Evolutionary conservation across 2,113 vertebrate species (phyloP).

Genomic region (Callithrix jacchus): DNA sequence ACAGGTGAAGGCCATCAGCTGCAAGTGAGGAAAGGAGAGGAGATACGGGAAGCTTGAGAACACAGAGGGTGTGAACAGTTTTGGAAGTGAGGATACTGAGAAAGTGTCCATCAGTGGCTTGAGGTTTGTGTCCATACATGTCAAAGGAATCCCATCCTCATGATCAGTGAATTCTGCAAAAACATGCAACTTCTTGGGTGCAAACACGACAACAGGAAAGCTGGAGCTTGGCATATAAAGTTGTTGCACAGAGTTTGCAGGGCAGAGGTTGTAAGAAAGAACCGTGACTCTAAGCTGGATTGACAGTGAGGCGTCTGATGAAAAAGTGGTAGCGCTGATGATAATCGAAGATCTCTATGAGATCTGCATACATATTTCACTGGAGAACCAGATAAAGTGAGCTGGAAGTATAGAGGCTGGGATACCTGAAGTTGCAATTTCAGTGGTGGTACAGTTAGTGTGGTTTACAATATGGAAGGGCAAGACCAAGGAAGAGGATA

Average conservation of each 20-base stretch:
- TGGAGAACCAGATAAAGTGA: neutral
- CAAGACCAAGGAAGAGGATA: neutral
- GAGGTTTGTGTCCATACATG: neutral
- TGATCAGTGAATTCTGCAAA: neutral
- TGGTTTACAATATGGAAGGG: neutral
- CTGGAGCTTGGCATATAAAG: neutral
- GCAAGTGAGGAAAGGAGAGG: neutral
- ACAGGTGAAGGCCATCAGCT: neutral
- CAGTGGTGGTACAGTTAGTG: neutral
- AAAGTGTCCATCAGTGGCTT: neutral
- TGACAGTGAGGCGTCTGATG: neutral
- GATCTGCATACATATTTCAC: neutral
- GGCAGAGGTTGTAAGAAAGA: neutral
- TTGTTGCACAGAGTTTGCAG: neutral
- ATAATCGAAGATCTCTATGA: neutral
- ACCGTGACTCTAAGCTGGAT: neutral
- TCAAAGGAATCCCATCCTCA: neutral
- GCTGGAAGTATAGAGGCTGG: neutral
- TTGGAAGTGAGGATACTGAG: neutral
- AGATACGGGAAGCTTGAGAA: neutral
- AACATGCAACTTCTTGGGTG: neutral
- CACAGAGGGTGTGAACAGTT: neutral
- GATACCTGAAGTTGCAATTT: neutral
- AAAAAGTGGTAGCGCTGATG: neutral
- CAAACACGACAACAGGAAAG: neutral